Conservation (phyloP, 2,888 invertebrate genomes). For the Cyaniris semiargus region DNA sequence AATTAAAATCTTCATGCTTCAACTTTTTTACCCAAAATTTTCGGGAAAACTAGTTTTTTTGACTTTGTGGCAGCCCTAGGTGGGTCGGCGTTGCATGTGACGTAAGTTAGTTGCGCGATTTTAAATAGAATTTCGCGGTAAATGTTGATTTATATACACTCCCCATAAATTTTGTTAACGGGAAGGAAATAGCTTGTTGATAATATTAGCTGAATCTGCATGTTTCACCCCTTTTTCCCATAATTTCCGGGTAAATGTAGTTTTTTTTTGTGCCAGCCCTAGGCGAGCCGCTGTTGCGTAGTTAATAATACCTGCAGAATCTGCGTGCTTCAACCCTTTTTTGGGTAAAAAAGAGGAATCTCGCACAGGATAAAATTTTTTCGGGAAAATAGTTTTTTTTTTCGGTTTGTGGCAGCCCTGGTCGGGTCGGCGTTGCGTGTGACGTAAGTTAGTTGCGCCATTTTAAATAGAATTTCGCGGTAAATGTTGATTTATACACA, state of each 20-base stretch:
- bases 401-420: conserved; percentile 10
- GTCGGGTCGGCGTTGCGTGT: conserved; percentile 35
- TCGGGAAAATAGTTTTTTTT: neutral
- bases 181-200: too few relatives aligned
- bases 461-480: conserved; percentile 33
- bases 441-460: conserved; percentile 36
- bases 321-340: neutral
- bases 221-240: neutral
- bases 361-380: too few relatives aligned
- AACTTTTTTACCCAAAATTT: too few relatives aligned
- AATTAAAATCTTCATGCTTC: too few relatives aligned
- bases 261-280: neutral
- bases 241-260: neutral
- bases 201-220: neutral
- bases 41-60: too few relatives aligned
- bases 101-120: too few relatives aligned
- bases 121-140: too few relatives aligned
- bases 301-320: too few relatives aligned
- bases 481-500: conserved; percentile 25
- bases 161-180: neutral
- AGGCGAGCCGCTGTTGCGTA: too few relatives aligned
- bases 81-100: too few relatives aligned
- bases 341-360: neutral
- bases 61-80: too few relatives aligned
- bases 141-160: too few relatives aligned